Conservation (phyloP, 2,113 vertebrate genomes). For the Actenoides lindsayi region DNA sequence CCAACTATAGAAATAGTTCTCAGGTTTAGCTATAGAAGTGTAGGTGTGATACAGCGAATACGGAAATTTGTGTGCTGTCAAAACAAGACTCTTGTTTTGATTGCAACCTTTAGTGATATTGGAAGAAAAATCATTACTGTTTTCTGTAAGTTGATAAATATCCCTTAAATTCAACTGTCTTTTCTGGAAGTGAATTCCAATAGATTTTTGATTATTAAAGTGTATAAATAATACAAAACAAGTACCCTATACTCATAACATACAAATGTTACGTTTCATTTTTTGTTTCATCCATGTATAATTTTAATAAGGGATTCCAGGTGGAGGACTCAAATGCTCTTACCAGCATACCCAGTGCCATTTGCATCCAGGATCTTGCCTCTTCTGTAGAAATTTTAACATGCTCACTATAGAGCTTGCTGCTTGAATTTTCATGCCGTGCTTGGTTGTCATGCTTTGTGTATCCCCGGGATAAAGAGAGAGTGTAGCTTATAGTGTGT, state of each 20-base stretch:
- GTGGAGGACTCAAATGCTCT: neutral
- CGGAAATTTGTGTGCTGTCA: neutral
- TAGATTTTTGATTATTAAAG: neutral
- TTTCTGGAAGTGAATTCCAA: neutral
- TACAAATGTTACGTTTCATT: neutral
- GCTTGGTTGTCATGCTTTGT: neutral
- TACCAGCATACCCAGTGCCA: rapidly evolving
- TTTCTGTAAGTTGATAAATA: neutral
- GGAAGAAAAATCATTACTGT: neutral
- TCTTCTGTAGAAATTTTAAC: neutral
- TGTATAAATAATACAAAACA: neutral
- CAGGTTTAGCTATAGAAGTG: neutral
- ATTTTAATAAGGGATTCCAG: neutral
- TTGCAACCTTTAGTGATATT: neutral
- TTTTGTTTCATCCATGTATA: neutral
- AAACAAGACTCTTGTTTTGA: neutral
- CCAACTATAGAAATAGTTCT: neutral
- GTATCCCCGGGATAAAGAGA: neutral
- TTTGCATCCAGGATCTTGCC: neutral
- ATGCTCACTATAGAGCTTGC: neutral
- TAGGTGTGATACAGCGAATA: neutral
- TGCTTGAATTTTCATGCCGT: neutral
- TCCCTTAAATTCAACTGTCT: neutral
- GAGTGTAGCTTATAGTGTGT: neutral
- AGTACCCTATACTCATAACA: neutral